Conservation (phyloP, 2,888 invertebrate species). For the Drosophila putrida region DNA sequence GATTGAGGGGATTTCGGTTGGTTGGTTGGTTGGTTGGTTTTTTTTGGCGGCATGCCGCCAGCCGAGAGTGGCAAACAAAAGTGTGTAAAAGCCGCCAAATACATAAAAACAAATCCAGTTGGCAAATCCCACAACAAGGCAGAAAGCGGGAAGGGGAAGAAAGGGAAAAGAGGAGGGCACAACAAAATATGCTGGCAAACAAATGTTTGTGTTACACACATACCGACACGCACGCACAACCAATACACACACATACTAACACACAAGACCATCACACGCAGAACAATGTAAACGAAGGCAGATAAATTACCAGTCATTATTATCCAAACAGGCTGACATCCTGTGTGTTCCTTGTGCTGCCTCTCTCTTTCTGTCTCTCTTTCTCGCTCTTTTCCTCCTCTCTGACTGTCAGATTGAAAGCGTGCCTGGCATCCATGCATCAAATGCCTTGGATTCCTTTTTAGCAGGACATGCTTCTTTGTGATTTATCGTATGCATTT, state of each 20-base stretch:
- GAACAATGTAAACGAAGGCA: conserved; percentile 76
- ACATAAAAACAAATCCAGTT: conserved; percentile 73
- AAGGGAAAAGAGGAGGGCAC: not conserved
- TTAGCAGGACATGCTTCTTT: conserved; percentile 11
- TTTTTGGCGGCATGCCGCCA: conserved; percentile 45
- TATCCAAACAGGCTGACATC: conserved; percentile 71
- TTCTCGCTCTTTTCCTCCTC: not conserved
- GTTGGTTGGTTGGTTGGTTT: conserved; percentile 20
- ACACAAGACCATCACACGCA: conserved; percentile 16
- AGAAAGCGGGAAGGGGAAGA: not conserved
- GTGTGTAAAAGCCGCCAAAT: conserved; percentile 45
- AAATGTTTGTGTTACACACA: conserved; percentile 70
- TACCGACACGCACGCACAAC: conserved; percentile 62
- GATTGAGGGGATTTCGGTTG: conserved; percentile 17
- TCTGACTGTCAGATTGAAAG: conserved; percentile 32
- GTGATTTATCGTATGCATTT: conserved; percentile 64
- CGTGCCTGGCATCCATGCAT: conserved; percentile 66
- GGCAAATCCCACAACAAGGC: conserved; percentile 34
- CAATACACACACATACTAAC: conserved; percentile 21
- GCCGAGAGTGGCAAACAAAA: conserved; percentile 43
- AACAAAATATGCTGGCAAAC: conserved; percentile 64
- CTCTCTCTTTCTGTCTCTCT: not conserved
- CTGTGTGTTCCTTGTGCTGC: conserved; percentile 32
- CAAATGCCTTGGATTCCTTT: conserved; percentile 64
- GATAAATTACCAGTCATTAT: conserved; percentile 80